Conservation (phyloP, 1,140 invertebrate species). For the Asobara japonica region DNA sequence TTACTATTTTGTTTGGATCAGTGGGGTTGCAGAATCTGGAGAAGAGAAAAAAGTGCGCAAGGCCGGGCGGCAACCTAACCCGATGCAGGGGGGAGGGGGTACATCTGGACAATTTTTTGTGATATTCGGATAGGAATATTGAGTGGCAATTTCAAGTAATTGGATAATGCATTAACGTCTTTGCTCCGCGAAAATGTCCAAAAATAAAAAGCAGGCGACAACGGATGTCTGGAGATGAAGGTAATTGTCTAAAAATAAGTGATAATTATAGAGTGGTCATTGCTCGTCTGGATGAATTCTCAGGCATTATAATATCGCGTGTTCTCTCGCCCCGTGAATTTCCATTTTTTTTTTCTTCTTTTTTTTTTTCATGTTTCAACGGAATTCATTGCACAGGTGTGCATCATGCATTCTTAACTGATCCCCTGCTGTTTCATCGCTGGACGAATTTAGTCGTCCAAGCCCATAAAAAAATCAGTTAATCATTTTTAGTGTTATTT, state of each 20-base stretch:
- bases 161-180: too few species aligned
- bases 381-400: conserved; percentile 27
- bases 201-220: background rate
- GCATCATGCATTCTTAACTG: conserved; percentile 14
- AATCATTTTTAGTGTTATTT: background rate
- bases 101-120: too few species aligned
- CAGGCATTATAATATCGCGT: conserved; percentile 20
- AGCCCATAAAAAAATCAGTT: conserved; percentile 7
- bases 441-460: conserved; percentile 26
- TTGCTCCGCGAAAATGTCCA: too few species aligned
- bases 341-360: too few species aligned
- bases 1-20: too few species aligned
- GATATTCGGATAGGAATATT: too few species aligned
- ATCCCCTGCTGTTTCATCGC: conserved; percentile 19
- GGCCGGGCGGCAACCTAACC: too few species aligned
- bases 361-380: conserved; percentile 27
- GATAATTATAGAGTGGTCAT: conserved; percentile 2
- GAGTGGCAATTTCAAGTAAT: too few species aligned
- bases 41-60: too few species aligned
- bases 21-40: too few species aligned
- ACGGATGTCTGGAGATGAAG: background rate
- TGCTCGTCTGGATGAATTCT: conserved; percentile 14
- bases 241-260: conserved; percentile 14
- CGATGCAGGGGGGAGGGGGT: too few species aligned
- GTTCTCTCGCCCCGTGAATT: conserved; percentile 17